Conservation (phyloP, 2,888 invertebrate species). For the Leptinotarsa rubiginosa region DNA sequence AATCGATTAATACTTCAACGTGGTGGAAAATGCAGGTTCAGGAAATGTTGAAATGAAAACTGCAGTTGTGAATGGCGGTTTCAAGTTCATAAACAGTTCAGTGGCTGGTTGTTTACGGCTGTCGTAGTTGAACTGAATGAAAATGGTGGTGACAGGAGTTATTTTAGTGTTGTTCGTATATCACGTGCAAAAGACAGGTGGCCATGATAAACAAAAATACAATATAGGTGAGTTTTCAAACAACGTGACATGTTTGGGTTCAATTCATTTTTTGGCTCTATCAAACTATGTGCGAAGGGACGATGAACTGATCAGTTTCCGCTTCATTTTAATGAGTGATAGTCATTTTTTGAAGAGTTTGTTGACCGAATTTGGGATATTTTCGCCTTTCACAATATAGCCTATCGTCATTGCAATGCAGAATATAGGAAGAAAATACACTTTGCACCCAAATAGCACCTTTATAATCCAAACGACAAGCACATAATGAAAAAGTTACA, state of each 20-base stretch:
- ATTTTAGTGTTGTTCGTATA: conserved; percentile 16
- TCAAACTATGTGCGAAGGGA: conserved; percentile 69
- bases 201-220: conserved; percentile 30
- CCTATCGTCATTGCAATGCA: no score
- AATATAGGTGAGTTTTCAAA: conserved; percentile 31
- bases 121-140: neutral
- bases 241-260: neutral
- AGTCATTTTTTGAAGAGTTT: no score
- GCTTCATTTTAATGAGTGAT: no score
- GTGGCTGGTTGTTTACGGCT: neutral
- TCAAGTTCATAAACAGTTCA: neutral
- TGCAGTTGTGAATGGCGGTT: neutral
- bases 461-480: no score
- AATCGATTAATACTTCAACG: neutral
- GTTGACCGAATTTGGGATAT: no score
- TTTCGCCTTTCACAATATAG: no score
- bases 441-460: no score
- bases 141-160: neutral
- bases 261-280: conserved; percentile 78
- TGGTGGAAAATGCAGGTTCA: neutral
- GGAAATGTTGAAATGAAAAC: conserved; percentile 2
- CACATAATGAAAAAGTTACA: no score
- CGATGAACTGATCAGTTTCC: no score
- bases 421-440: no score
- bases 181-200: conserved; percentile 18